A percentile compares a stretch with the other conserved stretches of the same genome.
Conservation (phyloP, 2,888 invertebrate species). For the Drosophila nr. fundita region DNA sequence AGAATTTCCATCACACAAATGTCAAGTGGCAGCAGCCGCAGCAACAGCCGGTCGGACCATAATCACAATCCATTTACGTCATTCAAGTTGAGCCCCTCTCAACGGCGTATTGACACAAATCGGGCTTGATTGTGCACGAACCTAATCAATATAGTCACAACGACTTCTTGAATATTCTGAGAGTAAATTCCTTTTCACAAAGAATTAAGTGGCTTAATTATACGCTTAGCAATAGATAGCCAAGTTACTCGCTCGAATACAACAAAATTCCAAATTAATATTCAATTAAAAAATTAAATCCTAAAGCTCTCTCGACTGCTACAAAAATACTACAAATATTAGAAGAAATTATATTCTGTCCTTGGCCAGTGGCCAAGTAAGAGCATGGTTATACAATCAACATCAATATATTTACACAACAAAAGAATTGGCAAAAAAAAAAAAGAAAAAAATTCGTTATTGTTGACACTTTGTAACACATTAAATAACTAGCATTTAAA, state of each 20-base stretch:
- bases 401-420: background rate
- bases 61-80: conserved; percentile 58
- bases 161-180: conserved; percentile 39
- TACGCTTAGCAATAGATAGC: conserved; percentile 20
- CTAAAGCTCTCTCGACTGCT: background rate
- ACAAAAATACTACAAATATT: no score
- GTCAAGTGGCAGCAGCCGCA: conserved; percentile 13
- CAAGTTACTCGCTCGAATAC: background rate
- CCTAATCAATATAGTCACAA: conserved; percentile 65
- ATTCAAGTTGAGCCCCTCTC: conserved; percentile 35
- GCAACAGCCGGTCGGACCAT: conserved; percentile 25
- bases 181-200: conserved; percentile 47
- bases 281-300: background rate
- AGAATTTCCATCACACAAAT: conserved; percentile 29
- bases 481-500: background rate
- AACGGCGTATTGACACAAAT: conserved; percentile 53
- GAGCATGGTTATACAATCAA: background rate
- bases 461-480: background rate
- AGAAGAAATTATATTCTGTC: background rate
- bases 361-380: background rate
- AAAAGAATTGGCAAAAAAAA: background rate
- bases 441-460: no score
- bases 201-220: conserved; percentile 59
- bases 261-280: background rate
- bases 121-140: conserved; percentile 48